These are phyloP conservation scores for Saccostrea cuccullata DNA, from an alignment of 1,140 invertebrate species.

Conservation along the genomic window DNA sequence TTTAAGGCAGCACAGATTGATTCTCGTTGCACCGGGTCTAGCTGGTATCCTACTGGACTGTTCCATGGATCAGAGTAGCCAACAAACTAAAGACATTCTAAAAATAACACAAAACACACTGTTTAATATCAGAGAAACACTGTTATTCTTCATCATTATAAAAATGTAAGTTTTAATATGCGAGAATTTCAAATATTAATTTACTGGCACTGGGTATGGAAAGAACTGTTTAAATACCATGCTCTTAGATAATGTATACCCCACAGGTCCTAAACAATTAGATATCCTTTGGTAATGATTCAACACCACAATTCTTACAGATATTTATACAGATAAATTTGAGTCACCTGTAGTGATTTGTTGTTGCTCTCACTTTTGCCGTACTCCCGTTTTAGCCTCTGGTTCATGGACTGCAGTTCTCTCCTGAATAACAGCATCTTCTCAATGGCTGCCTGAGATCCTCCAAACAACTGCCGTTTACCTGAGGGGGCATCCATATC, in stretches of 20 bases:
- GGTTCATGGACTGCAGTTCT: slow-evolving; percentile 94
- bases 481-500: slow-evolving; percentile 69
- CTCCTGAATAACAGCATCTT: slow-evolving; percentile 96
- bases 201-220: no score
- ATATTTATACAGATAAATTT: no score
- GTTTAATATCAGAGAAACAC: neutral
- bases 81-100: slow-evolving; percentile 98
- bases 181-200: no score
- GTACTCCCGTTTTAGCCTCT: slow-evolving; percentile 89
- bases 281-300: no score
- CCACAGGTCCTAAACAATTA: no score
- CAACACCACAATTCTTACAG: no score
- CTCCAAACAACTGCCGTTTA: slow-evolving; percentile 85
- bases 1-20: slow-evolving; percentile 96
- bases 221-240: no score
- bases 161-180: neutral
- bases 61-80: slow-evolving; percentile 99
- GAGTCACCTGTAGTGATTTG: slow-evolving; percentile 91
- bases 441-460: slow-evolving; percentile 89
- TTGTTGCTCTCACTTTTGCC: slow-evolving; percentile 92
- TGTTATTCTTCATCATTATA: neutral
- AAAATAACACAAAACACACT: slow-evolving; percentile 60
- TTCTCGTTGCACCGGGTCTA: slow-evolving; percentile 94
- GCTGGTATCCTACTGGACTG: slow-evolving; percentile 96
- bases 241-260: no score